Conservation (phyloP, 2,888 invertebrate species). For the Catocala sponsa region DNA sequence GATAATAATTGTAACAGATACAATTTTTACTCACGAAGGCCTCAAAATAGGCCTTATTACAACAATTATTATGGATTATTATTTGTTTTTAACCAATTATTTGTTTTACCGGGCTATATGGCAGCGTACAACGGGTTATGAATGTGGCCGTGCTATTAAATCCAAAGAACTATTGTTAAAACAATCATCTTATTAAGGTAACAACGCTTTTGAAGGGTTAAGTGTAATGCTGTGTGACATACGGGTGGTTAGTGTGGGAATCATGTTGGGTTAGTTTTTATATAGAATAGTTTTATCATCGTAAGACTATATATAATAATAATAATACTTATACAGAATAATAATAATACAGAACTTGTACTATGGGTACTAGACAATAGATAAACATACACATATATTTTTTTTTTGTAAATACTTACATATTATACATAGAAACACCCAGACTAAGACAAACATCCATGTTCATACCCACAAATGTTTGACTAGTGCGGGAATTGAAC, state of each 20-base stretch:
- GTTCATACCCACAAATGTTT: too few relatives aligned
- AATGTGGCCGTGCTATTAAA: constrained; percentile 41
- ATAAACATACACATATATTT: too few relatives aligned
- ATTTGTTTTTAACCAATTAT: constrained; percentile 39
- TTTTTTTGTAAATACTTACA: too few relatives aligned
- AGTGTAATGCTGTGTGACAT: constrained; percentile 39
- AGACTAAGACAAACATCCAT: too few relatives aligned
- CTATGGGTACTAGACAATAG: too few relatives aligned
- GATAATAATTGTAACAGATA: constrained; percentile 32
- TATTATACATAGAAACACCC: too few relatives aligned
- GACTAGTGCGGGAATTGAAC: too few relatives aligned
- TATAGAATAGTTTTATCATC: neutral
- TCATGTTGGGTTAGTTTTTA: constrained; percentile 6
- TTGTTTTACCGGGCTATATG: constrained; percentile 47
- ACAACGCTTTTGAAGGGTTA: constrained; percentile 53
- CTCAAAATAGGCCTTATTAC: constrained; percentile 31
- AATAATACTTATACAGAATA: neutral
- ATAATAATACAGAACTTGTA: too few relatives aligned
- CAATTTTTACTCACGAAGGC: constrained; percentile 7
- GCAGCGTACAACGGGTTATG: constrained; percentile 20
- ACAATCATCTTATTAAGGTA: constrained; percentile 63
- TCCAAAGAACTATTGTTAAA: constrained; percentile 53
- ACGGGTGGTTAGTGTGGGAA: constrained; percentile 28
- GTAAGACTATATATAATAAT: neutral
- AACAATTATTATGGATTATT: constrained; percentile 29